Base-by-base conservation (phyloP, 2,797 vertebrate species). In the Avahi laniger region DNA sequence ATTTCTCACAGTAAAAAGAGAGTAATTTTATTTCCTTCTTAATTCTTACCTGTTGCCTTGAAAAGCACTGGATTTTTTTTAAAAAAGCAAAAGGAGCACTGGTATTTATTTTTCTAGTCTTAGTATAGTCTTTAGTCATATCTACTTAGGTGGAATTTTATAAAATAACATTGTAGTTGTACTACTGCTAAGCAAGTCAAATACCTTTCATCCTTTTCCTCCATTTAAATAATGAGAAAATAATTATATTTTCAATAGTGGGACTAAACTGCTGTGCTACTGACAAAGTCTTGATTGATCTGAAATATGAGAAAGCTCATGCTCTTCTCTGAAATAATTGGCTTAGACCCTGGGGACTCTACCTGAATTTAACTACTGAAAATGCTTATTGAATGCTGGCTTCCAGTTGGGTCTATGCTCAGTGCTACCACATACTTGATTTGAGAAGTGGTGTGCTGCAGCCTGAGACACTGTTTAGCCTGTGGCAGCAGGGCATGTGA, bases 201-300 rank as follows among this genome's bases (percentile, higher is more conserved):
- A 65, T 30, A 43, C 5, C 54, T 63, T 41, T 46, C 33, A 59
- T 67, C 24, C 35, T 81, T 95, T 78, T 46, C 20, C 41, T 93
- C 50, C 46, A 22, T 69, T 94, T 89, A 94, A 97, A 67, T 93
- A 93, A 96, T 72, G 82, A 93, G 72, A 75, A 92, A 92, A 93
- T 89, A 95, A 94, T 95, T 91, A 72, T 95, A 72, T 94, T 96
- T 96, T 96, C 90, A 89, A 96, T 92, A 89, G 46, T 41, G 89
- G 78, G 41, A 86, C 63, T 89, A 79, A 96, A 94, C 81, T 91
- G 88, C 91, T 86, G 46, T 81, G 89, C 59, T 97, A 93, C 89
- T 97, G 97, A 97, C 73, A 75, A 92, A 90, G 50, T 92, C 91
- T 91, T 95, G 96, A 95, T 83, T 96, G 96, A 97, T 96, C 92